Conservation (phyloP, 2,113 vertebrate genomes). For the Zosterops borbonicus region DNA sequence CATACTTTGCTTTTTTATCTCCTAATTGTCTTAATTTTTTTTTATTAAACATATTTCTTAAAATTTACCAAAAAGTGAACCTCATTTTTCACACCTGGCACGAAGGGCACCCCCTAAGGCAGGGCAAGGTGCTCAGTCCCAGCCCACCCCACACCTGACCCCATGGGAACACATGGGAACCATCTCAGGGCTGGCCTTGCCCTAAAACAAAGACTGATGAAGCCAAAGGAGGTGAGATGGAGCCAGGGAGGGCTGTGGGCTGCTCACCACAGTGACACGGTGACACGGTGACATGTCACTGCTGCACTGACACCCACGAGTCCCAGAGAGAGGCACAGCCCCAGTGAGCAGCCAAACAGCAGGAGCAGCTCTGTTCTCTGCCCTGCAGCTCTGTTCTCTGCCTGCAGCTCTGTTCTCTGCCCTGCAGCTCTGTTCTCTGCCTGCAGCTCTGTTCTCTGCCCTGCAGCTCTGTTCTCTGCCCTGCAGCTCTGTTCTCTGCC, state of each 20-base stretch:
- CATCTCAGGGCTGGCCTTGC: neutral
- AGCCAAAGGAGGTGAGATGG: neutral
- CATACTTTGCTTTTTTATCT: too few species aligned
- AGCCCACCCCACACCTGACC: rapidly evolving
- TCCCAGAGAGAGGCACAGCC: rapidly evolving
- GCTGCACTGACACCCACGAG: neutral
- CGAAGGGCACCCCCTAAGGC: neutral
- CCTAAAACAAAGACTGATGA: rapidly evolving
- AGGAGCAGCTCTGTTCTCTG: neutral
- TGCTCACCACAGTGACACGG: neutral
- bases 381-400: neutral
- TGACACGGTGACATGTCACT: too few species aligned
- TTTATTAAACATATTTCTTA: too few species aligned
- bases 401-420: neutral
- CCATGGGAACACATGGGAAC: neutral
- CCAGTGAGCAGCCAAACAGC: neutral
- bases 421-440: neutral
- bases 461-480: neutral
- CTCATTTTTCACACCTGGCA: too few species aligned
- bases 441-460: neutral
- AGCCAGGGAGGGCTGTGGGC: neutral
- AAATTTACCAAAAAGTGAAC: too few species aligned
- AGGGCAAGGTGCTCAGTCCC: neutral
- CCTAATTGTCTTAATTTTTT: too few species aligned
- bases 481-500: neutral